Base-by-base conservation (phyloP, 2,888 invertebrate genomes). In the Agapostemon virescens region DNA sequence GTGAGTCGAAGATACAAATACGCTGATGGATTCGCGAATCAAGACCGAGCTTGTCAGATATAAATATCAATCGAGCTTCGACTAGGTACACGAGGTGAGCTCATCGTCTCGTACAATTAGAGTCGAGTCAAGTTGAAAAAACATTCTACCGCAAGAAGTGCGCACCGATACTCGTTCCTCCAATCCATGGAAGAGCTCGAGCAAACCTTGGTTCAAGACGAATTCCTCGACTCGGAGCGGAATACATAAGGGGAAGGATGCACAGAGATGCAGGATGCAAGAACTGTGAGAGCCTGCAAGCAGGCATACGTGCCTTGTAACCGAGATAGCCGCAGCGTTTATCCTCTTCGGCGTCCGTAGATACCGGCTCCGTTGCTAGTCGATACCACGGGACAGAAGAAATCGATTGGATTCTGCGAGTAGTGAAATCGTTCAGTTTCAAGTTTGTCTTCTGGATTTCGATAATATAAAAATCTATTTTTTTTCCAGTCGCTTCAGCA, bases 291-390 rank as follows among this genome's bases (percentile, higher is more conserved):
- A 89, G 88, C 87, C 82, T 81, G 79, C 77, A 68, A 81, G 76
- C 77, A 83, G 74, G 84, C 81, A 88, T 90, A 90, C 91, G 91
- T 91, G 91, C 89, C 85, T 89, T 86, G 89, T 89, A 90, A 91
- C 88, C 88, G 82, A 87, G 88, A 89, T 87, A 79, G 83, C 71
- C 30, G 80, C 64, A 61, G 79, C 80, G 38, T 83, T 86, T 86
- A 85, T 77, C 73, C 84, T 75, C 82, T 82, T 77, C 66, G 55
- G 73, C 61, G 78, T 73, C 68, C 75, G 69, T 74, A 49, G 77
- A 78, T 80, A 79, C 61, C 70, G 74, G 74, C 71, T 49, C 74
- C 72, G 33, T 69, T 61, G 69, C 74, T 83, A 85, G 82, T 86
- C 84, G 85, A 85, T 82, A 69, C 72, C 74, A 42, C 61, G 38